These are phyloP conservation scores for Spodoptera exigua DNA, from an alignment of 2,888 invertebrate genomes.

Conservation along the genomic window DNA sequence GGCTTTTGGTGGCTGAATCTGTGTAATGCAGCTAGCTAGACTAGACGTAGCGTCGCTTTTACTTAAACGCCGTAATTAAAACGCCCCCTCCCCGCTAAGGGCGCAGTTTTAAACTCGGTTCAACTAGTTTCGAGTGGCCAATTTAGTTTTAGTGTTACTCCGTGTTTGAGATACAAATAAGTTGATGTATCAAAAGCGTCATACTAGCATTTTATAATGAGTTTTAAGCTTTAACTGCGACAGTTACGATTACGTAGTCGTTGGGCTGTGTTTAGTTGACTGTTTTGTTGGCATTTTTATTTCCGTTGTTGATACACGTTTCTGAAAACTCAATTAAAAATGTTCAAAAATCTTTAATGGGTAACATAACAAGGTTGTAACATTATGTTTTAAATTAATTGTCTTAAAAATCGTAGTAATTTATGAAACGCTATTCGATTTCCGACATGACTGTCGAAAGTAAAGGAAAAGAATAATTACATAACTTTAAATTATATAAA, in stretches of 20 bases:
- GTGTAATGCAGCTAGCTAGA: constrained; percentile 86
- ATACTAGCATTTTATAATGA: constrained; percentile 47
- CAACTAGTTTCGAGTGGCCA: constrained; percentile 85
- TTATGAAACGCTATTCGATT: too few species aligned
- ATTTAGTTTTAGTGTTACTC: constrained; percentile 84
- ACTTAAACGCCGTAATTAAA: constrained; percentile 89
- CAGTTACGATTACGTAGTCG: constrained; percentile 25
- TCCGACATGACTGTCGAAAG: too few species aligned
- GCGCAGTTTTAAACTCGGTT: constrained; percentile 85
- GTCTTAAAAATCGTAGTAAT: too few species aligned
- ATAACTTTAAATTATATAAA: too few species aligned
- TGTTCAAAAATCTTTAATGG: too few species aligned
- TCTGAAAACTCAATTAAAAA: too few species aligned
- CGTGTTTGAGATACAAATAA: constrained; percentile 75
- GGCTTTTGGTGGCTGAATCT: constrained; percentile 89
- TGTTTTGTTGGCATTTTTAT: neutral
- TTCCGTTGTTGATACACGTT: too few species aligned
- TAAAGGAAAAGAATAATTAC: too few species aligned
- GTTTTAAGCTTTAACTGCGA: constrained; percentile 34
- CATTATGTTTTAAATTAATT: too few species aligned
- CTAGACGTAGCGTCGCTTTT: constrained; percentile 86
- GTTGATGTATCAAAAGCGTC: constrained; percentile 59
- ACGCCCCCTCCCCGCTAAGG: constrained; percentile 81
- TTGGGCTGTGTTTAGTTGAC: constrained; percentile 18
- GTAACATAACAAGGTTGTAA: too few species aligned